phyloP scores from a whole-genome alignment of 2,797 vertebrate genomes.

The Esox lucius region DNA sequence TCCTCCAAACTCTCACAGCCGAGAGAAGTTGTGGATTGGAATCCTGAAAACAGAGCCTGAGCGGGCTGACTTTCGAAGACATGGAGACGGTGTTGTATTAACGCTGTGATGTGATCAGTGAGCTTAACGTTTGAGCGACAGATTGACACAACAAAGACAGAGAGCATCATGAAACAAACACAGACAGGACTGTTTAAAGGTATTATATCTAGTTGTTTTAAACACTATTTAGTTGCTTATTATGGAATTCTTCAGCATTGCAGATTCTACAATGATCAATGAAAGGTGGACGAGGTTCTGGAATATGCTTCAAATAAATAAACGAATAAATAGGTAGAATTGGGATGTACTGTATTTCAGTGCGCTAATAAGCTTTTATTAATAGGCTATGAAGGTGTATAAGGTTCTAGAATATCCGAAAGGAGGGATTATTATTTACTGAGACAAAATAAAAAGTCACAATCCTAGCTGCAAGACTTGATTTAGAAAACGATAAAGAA shows the following conservation, averaged over 20 bases:
- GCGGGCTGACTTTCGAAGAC: neutral
- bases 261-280: neutral
- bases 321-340: too few species aligned
- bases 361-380: neutral
- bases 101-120: conserved; percentile 5
- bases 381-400: neutral
- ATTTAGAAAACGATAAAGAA: too few species aligned
- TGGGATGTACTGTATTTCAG: neutral
- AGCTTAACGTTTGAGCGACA: conserved; percentile 6
- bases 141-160: neutral
- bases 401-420: neutral
- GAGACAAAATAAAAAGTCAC: neutral
- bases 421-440: neutral
- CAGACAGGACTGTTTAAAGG: neutral
- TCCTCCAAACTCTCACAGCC: neutral
- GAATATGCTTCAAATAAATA: neutral
- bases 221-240: neutral
- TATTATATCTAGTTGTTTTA: neutral
- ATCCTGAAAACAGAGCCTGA: neutral
- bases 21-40: conserved; percentile 1
- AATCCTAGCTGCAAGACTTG: neutral
- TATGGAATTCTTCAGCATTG: neutral
- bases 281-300: neutral
- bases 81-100: neutral
- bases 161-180: conserved; percentile 4